Percentiles rank a stretch among this genome's conserved stretches.
Conservation (phyloP, 2,113 vertebrate species). For the Sinocyclocheilus maitianheensis region DNA sequence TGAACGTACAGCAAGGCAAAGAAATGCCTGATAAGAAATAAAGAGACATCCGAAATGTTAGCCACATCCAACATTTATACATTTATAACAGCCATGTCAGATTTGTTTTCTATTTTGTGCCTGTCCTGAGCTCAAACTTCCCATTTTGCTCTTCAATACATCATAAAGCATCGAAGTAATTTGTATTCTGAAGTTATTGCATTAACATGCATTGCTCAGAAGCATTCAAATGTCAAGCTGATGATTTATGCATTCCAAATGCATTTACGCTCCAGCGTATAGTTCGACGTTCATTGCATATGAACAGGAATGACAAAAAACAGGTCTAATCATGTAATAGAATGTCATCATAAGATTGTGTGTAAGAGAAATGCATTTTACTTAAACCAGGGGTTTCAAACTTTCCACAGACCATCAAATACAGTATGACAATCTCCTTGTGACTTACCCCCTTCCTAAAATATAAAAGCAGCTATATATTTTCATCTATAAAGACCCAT, state of each 20-base stretch:
- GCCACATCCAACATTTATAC: background rate
- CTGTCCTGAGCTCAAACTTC: constrained; percentile 3
- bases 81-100: constrained; percentile 23
- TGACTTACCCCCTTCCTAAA: background rate
- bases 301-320: constrained; percentile 36
- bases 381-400: background rate
- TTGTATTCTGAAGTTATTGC: constrained; percentile 37
- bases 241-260: constrained; percentile 46
- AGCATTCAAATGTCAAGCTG: constrained; percentile 43
- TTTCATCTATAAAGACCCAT: background rate
- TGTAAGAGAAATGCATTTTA: constrained; percentile 16
- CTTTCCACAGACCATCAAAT: background rate
- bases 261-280: constrained; percentile 17
- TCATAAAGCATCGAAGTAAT: constrained; percentile 26
- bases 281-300: constrained; percentile 24
- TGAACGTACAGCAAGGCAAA: background rate
- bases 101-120: constrained; percentile 5
- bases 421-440: background rate
- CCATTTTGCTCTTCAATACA: constrained; percentile 11
- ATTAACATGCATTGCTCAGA: constrained; percentile 35
- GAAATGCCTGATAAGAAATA: background rate
- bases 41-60: background rate
- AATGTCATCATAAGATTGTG: constrained; percentile 31
- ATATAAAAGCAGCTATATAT: background rate
- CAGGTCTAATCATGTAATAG: constrained; percentile 23